Percentiles rank a stretch among this genome's conserved stretches.
Evolutionary conservation across 2,113 vertebrate species (phyloP).

Genomic region (Daboia siamensis): DNA sequence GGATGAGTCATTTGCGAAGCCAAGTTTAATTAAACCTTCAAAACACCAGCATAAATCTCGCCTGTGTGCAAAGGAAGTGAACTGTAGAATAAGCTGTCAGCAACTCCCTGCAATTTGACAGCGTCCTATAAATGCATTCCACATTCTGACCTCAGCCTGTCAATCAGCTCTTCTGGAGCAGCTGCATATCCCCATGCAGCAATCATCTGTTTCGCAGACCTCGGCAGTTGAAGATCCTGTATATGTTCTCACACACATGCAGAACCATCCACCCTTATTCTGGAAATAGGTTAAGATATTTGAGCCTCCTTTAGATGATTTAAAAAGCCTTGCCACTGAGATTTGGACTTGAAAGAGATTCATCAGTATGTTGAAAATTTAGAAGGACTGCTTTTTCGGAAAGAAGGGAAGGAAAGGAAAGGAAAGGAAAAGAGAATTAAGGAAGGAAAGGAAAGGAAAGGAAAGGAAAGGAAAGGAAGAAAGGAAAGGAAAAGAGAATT

Average conservation of each 20-base stretch:
- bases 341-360: background rate
- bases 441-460: rapidly evolving
- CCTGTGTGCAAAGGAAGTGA: conserved; percentile 48
- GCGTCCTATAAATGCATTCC: conserved; percentile 69
- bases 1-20: conserved; percentile 14
- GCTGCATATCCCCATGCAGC: conserved; percentile 43
- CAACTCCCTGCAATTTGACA: conserved; percentile 71
- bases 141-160: conserved; percentile 72
- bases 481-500: no score
- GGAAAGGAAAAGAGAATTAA: no score
- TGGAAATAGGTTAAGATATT: conserved; percentile 37
- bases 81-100: conserved; percentile 75
- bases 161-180: conserved; percentile 63
- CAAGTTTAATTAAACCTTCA: conserved; percentile 38
- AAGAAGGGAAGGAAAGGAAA: background rate
- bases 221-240: conserved; percentile 43
- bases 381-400: conserved; percentile 32
- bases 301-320: conserved; percentile 33
- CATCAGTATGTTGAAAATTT: conserved; percentile 51
- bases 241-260: background rate
- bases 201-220: conserved; percentile 28
- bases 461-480: rapidly evolving
- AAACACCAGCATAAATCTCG: conserved; percentile 48
- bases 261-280: conserved; percentile 59
- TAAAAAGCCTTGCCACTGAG: background rate